A percentile compares a stretch with the other conserved stretches of the same genome.
Conservation (phyloP, 2,888 invertebrate genomes). For the Philereme vetulata region DNA sequence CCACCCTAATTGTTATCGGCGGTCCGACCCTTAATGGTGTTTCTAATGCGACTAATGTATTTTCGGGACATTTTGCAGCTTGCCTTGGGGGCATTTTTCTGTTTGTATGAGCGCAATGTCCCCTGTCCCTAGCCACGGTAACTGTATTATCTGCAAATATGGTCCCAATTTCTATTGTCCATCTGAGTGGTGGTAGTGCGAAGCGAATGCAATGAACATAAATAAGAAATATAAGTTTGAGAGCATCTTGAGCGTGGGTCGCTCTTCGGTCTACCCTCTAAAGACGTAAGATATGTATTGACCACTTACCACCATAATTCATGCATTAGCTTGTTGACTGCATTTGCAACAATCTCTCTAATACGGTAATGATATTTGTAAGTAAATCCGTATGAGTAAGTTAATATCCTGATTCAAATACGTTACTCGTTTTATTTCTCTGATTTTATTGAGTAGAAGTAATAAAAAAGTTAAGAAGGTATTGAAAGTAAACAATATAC, state of each 20-base stretch:
- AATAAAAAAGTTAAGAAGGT: conserved; percentile 59
- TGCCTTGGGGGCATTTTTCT: conserved; percentile 80
- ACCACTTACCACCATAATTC: conserved; percentile 5
- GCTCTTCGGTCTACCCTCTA: conserved; percentile 12
- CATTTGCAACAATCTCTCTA: neutral
- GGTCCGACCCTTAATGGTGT: conserved; percentile 77
- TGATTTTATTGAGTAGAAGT: conserved; percentile 56
- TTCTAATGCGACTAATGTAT: conserved; percentile 83
- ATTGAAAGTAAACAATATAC: conserved; percentile 72
- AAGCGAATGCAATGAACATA: conserved; percentile 73
- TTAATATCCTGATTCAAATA: conserved; percentile 1
- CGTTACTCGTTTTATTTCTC: conserved; percentile 45
- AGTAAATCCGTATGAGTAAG: neutral
- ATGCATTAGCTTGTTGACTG: neutral
- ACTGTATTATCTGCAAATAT: conserved; percentile 82
- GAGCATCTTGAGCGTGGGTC: conserved; percentile 46
- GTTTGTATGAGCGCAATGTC: conserved; percentile 70
- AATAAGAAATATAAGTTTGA: conserved; percentile 67
- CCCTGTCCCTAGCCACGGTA: conserved; percentile 68
- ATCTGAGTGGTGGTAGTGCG: conserved; percentile 61
- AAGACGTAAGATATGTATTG: conserved; percentile 1
- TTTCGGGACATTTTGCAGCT: conserved; percentile 83
- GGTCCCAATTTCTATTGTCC: conserved; percentile 82
- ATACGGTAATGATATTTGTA: neutral
- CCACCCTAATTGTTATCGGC: conserved; percentile 82